Base-by-base conservation (phyloP, 2,113 vertebrate species). In the Pipa parva region DNA sequence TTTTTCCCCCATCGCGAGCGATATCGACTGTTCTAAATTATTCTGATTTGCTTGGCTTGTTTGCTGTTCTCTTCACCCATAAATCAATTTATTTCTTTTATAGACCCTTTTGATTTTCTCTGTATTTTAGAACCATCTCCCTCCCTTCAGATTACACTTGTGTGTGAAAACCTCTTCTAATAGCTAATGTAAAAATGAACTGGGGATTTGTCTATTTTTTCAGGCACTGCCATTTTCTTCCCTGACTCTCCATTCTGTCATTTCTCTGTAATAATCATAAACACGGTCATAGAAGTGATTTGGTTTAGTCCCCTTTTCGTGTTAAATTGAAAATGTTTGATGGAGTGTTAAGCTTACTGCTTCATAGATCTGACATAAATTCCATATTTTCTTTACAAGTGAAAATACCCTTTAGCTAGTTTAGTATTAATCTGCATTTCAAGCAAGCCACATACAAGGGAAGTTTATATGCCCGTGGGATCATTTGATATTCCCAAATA, bases 341-440 rank as follows among this genome's bases (percentile, higher is more conserved):
- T 84, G 67, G 71, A 78, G 70, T 63, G 51, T 65, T 67, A 55
- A 64, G 55, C 64, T 70, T 69, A 71, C 68, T 69, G 61, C 63
- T 33, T 78, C 75, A 77, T 67, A 75, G 74, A 79, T 72, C 68
- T 63, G 63, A 74, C 74, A 82, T 79, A 76, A 78, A 79, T 79
- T 77, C 50, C 56, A 54, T 71, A 71, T 42, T 55, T 39, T 25
- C 50, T 64, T 74, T 11, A 5, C 37, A 54, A 72, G 63, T 72
- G 56, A 73, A 75, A 80, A 75, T 73, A 72, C 71, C 51, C 71
- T 73, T 80, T 74, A 77, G 73, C 63, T 71, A 54, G 71, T 63
- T 63, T 69, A 81, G 78, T 73, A 75, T 82, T 75, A 73, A 64
- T 74, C 55, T 78, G 75, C 62, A 80, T 81, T 83, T 82, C 74